These are phyloP conservation scores for Macrocentrus cingulum DNA, from an alignment of 1,140 invertebrate genomes.

Conservation along the genomic window DNA sequence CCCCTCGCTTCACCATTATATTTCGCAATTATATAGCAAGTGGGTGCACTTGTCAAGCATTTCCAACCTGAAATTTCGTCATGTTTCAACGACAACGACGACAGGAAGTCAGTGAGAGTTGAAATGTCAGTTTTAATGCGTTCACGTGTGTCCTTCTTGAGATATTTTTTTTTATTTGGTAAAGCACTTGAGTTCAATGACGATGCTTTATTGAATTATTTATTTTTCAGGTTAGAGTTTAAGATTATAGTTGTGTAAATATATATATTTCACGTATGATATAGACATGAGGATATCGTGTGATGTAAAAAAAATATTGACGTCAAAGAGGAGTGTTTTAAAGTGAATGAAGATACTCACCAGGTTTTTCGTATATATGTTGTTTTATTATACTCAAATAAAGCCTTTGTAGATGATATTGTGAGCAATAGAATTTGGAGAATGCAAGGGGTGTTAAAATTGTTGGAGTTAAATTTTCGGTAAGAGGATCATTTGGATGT, in stretches of 20 bases:
- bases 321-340: not conserved
- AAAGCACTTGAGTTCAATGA: not conserved
- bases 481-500: not conserved
- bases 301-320: constrained; percentile 6
- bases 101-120: constrained; percentile 18
- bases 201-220: not conserved
- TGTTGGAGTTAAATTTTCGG: constrained; percentile 4
- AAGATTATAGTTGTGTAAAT: not conserved
- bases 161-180: not conserved
- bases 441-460: constrained; percentile 24
- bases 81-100: not conserved
- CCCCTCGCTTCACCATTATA: constrained; percentile 12
- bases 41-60: constrained; percentile 19
- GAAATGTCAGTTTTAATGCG: not conserved
- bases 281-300: not conserved
- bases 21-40: constrained; percentile 23
- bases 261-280: not conserved
- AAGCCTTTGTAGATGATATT: constrained; percentile 4
- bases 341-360: constrained; percentile 6
- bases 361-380: constrained; percentile 7
- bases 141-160: not conserved
- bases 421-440: constrained; percentile 16
- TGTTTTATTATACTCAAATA: constrained; percentile 5
- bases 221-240: not conserved
- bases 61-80: constrained; percentile 14